A percentile compares a stretch with the other conserved stretches of the same genome.
phyloP scores from a whole-genome alignment of 2,113 vertebrate species.

The Pionites leucogaster region DNA sequence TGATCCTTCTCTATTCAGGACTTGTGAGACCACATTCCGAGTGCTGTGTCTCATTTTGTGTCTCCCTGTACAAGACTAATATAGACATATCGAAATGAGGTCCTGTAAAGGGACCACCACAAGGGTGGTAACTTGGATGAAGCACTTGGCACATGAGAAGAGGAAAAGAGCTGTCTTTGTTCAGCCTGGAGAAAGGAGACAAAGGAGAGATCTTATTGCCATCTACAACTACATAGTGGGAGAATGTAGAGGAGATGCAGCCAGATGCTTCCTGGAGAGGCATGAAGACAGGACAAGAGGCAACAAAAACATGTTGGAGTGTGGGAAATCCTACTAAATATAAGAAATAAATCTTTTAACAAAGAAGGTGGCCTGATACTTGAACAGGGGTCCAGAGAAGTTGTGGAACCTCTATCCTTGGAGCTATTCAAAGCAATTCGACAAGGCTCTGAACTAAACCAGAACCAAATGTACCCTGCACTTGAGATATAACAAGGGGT shows the following conservation, averaged over 20 bases:
- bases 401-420: background rate
- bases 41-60: background rate
- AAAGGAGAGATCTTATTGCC: background rate
- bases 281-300: background rate
- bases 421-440: background rate
- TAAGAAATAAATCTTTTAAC: background rate
- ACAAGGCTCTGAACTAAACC: background rate
- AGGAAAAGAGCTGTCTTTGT: background rate
- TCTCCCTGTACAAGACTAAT: rapidly evolving
- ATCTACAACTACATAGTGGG: rapidly evolving
- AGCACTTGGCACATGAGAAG: rapidly evolving
- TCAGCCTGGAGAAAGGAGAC: background rate
- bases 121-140: background rate
- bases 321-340: background rate
- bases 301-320: background rate
- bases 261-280: background rate
- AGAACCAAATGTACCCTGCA: background rate
- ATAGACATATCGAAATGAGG: rapidly evolving
- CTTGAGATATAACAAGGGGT: background rate
- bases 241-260: background rate
- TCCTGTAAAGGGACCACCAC: background rate
- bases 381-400: background rate
- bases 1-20: background rate
- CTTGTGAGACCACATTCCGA: background rate
- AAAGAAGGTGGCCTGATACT: background rate